Evolutionary conservation across 2,888 invertebrate species (phyloP), one percentile per base, ranked within the genome.

Genomic region (Tipula unca): DNA sequence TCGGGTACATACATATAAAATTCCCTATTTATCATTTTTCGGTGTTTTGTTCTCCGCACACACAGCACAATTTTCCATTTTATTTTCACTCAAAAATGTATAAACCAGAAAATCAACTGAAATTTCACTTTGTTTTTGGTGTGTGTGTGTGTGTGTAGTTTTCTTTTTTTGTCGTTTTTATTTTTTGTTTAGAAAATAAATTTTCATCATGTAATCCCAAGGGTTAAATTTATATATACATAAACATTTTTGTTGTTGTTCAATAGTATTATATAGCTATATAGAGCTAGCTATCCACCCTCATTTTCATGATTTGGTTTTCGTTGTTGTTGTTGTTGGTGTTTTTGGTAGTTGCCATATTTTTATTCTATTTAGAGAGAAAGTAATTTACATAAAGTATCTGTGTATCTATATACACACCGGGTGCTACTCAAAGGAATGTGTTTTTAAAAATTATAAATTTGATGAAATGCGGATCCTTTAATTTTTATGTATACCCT

Each of bases 31-130:
- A 54, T 54, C 48, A 54, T 54, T 17, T 54, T 54, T 17, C 48
- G 20, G 69, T 69, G 69, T 69, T 69, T 69, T 69, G 69, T 69
- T 69, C 69, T 69, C 69, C 69, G 69, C 69, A 69, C 25, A 69
- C 69, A 69, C 69, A 69, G 69, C 69, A 69, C 69, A 69, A 69
- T 69, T 69, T 69, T 69, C 69, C 69, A 69, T 69, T 69, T 69
- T 69, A 69, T 69, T 69, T 69, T 69, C 69, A 69, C 69, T 69
- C 69, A 69, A 69, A 69, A 69, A 25, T 25, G 69, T 69, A 69
- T 69, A 69, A 69, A 69, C 69, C 69, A 69, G 69, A 69, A 69
- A 69, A 69, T 69, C 69, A 69, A 69, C 69, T 69, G 69, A 69
- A 54, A 69, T 69, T 69, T 69, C 69, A 69, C 69, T 69, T 69